A percentile compares a stretch with the other conserved stretches of the same genome.
phyloP scores from a whole-genome alignment of 2,888 invertebrate species.

The Sinelater perroti region DNA sequence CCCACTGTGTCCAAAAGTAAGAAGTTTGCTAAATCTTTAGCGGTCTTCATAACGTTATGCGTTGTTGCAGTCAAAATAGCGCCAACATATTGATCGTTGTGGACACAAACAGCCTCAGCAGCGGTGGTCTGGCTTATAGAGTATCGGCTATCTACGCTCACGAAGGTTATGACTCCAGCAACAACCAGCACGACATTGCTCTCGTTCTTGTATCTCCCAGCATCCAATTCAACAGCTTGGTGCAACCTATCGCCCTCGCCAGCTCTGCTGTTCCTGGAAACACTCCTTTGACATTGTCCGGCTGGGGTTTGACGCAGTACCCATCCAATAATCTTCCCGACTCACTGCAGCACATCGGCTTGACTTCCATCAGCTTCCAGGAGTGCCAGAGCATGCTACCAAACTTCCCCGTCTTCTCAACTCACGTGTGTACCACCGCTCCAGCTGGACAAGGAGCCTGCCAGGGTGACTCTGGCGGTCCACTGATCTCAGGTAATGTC shows the following conservation, averaged over 20 bases:
- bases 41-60: too few relatives aligned
- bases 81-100: slow-evolving; percentile 36
- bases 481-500: slow-evolving; percentile 55
- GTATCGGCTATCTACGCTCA: slow-evolving; percentile 59
- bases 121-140: slow-evolving; percentile 59
- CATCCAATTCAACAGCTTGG: slow-evolving; percentile 2
- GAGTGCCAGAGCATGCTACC: slow-evolving; percentile 36
- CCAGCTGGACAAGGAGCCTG: slow-evolving; percentile 67
- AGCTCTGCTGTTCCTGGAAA: slow-evolving; percentile 16
- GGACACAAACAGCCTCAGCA: slow-evolving; percentile 62
- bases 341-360: slow-evolving; percentile 65
- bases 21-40: neutral
- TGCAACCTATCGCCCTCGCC: slow-evolving; percentile 4
- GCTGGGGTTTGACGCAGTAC: slow-evolving; percentile 52
- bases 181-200: slow-evolving; percentile 41
- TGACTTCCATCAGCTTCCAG: slow-evolving; percentile 50
- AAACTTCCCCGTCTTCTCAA: slow-evolving; percentile 57
- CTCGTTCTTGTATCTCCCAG: slow-evolving; percentile 32
- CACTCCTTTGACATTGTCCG: slow-evolving; percentile 23
- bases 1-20: slow-evolving; percentile 23
- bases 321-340: slow-evolving; percentile 65
- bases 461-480: slow-evolving; percentile 67
- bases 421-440: slow-evolving; percentile 68
- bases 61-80: neutral
- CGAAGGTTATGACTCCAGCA: slow-evolving; percentile 55